Evolutionary conservation across 2,888 invertebrate genomes (phyloP), one percentile per base, ranked within the genome.

Genomic region (Morpho helenor): DNA sequence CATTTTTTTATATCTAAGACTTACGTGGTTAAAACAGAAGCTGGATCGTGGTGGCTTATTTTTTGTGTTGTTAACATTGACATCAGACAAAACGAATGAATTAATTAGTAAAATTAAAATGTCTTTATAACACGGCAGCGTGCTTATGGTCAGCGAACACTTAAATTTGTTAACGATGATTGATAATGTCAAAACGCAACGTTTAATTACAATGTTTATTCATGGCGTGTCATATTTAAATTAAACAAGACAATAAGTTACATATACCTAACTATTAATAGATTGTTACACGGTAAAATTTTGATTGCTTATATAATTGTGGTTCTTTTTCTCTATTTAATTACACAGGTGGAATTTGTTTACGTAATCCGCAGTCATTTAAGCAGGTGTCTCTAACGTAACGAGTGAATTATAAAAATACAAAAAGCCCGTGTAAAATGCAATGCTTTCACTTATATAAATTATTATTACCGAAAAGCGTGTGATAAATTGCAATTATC

Each of bases 111-210:
- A 55, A 10, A 48, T 10, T 48, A 42, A 54, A 53, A 60, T 60
- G 44, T 63, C 45, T 59, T 52, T 53, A 56, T 54, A 56, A 47
- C 46, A 53, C 53, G 53, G 51, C 56, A 63, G 50, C 39, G 49
- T 41, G 50, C 2, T 56, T 49, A 40, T 59, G 43, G 55, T 60
- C 42, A 40, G 54, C 56, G 55, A 63, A 59, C 56, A 49, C 59
- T 58, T 57, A 60, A 54, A 61, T 63, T 59, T 63, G 63, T 63
- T 61, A 56, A 63, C 61, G 58, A 63, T 63, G 63, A 63, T 61
- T 63, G 63, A 63, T 63, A 61, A 59, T 61, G 61, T 63, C 63
- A 61, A 59, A 58, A 51, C 50, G 45, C 40, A 56, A 39, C 49
- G 49, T 51, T 63, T 63, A 58, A 61, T 61, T 51, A 58, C 56